phyloP scores from a whole-genome alignment of 2,888 invertebrate genomes.

The Tetanocera ferruginea region DNA sequence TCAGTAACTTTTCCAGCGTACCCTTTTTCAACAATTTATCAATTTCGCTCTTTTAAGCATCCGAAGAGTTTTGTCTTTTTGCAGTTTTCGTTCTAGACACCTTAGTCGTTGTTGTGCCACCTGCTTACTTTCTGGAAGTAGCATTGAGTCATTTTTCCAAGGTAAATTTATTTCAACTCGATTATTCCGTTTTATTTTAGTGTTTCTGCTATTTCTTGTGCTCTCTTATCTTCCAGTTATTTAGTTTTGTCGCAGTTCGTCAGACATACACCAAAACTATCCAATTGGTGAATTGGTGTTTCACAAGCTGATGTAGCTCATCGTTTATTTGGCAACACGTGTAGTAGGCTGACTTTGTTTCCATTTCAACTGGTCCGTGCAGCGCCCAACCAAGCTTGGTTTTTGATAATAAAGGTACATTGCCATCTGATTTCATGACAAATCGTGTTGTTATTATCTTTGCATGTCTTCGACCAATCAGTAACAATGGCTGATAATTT shows the following conservation, averaged over 20 bases:
- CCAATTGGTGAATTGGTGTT: neutral
- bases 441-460: conserved; percentile 23
- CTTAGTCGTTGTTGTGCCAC: neutral
- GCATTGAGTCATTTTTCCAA: neutral
- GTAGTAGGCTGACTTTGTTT: neutral
- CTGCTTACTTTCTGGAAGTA: neutral
- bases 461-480: too few relatives aligned
- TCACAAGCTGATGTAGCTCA: neutral
- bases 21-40: neutral
- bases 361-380: conserved; percentile 30
- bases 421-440: conserved; percentile 43
- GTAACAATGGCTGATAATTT: too few relatives aligned
- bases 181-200: neutral
- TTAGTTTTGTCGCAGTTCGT: neutral
- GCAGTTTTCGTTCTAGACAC: neutral
- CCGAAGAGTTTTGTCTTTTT: neutral
- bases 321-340: neutral
- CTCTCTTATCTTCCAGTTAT: neutral
- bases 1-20: neutral
- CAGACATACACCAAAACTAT: neutral
- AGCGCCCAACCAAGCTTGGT: conserved; percentile 47
- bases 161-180: neutral
- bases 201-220: too few relatives aligned
- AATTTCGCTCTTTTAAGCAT: neutral
- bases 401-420: too few relatives aligned